These are phyloP conservation scores for Heterodera schachtii DNA, from an alignment of 1,140 invertebrate genomes.

Conservation along the genomic window DNA sequence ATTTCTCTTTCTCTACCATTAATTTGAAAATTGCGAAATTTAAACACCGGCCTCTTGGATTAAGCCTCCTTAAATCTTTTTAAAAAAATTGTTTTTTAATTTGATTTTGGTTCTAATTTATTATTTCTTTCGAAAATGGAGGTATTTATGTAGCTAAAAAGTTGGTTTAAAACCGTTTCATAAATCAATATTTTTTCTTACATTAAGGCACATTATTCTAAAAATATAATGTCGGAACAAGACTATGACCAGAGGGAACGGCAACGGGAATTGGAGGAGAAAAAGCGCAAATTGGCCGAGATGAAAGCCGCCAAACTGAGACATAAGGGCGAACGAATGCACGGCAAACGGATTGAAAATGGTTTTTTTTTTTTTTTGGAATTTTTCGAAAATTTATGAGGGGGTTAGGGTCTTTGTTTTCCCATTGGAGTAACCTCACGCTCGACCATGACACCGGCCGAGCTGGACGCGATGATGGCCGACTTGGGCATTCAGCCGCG, in stretches of 20 bases:
- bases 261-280: constrained; percentile 20
- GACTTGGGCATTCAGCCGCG: constrained; percentile 21
- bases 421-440: not conserved
- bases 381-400: constrained; percentile 6
- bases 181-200: no score
- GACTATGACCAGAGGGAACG: not conserved
- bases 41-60: no score
- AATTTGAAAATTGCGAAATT: no score
- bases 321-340: constrained; percentile 9
- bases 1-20: no score
- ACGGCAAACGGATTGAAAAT: constrained; percentile 18
- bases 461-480: constrained; percentile 29
- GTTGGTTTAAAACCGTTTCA: no score
- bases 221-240: not conserved
- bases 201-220: not conserved
- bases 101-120: no score
- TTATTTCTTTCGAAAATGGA: no score
- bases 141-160: no score
- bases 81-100: no score
- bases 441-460: constrained; percentile 26
- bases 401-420: not conserved
- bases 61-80: no score
- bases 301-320: constrained; percentile 18
- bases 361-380: constrained; percentile 19
- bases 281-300: constrained; percentile 25